A percentile compares a stretch with the other conserved stretches of the same genome.
phyloP scores from a whole-genome alignment of 2,888 invertebrate species.

The Tortricodes alternella region DNA sequence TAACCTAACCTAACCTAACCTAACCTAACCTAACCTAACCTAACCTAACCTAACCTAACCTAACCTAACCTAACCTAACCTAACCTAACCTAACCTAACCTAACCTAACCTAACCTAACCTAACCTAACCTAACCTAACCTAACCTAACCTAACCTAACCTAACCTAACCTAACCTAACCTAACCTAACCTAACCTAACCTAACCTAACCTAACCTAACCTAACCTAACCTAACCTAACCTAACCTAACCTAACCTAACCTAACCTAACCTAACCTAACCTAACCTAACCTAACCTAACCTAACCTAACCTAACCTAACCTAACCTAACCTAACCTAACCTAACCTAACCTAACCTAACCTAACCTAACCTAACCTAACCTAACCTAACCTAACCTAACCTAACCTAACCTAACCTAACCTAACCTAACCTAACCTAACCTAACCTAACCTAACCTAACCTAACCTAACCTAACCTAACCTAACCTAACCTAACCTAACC shows the following conservation, averaged over 20 bases:
- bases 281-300: conserved; percentile 24
- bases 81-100: neutral
- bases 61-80: neutral
- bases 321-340: conserved; percentile 34
- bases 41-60: neutral
- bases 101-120: neutral
- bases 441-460: conserved; percentile 2
- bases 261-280: conserved; percentile 38
- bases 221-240: conserved; percentile 38
- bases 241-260: conserved; percentile 40
- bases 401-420: no score
- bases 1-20: conserved; percentile 1
- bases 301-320: conserved; percentile 34
- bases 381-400: no score
- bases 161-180: conserved; percentile 21
- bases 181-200: conserved; percentile 28
- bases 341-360: conserved; percentile 34
- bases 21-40: conserved; percentile 1
- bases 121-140: conserved; percentile 2
- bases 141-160: conserved; percentile 1
- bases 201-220: conserved; percentile 27
- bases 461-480: conserved; percentile 17
- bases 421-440: no score
- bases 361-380: conserved; percentile 32
- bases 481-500: conserved; percentile 24